Evolutionary conservation across 2,797 vertebrate species (phyloP).

Genomic region (Telmatherina bonti): DNA sequence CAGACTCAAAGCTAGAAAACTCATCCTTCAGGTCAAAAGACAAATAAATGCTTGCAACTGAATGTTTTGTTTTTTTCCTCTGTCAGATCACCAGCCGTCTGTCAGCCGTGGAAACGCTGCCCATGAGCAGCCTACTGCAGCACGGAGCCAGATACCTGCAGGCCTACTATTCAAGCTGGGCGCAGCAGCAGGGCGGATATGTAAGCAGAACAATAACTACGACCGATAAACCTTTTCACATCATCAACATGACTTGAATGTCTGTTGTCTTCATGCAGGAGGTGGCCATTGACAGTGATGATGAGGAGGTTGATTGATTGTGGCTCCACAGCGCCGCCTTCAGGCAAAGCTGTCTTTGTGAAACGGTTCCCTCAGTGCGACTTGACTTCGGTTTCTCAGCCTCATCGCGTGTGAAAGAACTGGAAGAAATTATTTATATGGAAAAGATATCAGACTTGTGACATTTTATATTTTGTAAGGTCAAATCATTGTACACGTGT

Average conservation of each 20-base stretch:
- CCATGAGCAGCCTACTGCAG: constrained; percentile 81
- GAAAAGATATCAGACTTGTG: too few species aligned
- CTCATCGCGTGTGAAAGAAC: too few species aligned
- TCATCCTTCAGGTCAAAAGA: too few species aligned
- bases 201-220: constrained; percentile 69
- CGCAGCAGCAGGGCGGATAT: constrained; percentile 82
- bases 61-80: background rate
- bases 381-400: too few species aligned
- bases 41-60: background rate
- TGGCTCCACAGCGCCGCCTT: too few species aligned
- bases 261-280: constrained; percentile 71
- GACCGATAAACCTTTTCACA: background rate
- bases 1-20: background rate
- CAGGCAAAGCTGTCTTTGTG: too few species aligned
- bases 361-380: too few species aligned
- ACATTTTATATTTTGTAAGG: too few species aligned
- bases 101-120: constrained; percentile 77
- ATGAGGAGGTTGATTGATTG: constrained; percentile 73
- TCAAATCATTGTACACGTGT: too few species aligned
- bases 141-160: constrained; percentile 86
- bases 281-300: constrained; percentile 71
- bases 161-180: constrained; percentile 83
- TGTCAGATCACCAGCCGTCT: constrained; percentile 80
- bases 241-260: rapidly evolving
- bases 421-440: too few species aligned